These are phyloP conservation scores for Campylorhamphus procurvoides DNA, from an alignment of 2,113 vertebrate genomes.

Conservation along the genomic window DNA sequence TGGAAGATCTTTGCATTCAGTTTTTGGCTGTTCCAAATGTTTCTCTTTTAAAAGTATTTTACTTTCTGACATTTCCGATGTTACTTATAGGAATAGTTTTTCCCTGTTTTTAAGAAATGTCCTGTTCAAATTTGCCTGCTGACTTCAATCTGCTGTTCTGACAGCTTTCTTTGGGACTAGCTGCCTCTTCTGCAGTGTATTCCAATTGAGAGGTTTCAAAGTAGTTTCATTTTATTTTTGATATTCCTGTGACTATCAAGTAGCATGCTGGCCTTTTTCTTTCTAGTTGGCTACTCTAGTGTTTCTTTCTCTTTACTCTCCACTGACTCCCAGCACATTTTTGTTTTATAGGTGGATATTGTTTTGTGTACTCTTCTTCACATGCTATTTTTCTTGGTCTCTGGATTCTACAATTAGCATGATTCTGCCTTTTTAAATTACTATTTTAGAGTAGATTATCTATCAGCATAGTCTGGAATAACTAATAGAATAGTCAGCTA, in stretches of 20 bases:
- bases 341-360: background rate
- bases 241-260: background rate
- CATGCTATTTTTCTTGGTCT: background rate
- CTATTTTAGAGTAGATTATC: background rate
- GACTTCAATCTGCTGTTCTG: background rate
- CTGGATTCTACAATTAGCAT: background rate
- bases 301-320: conserved; percentile 3
- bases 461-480: background rate
- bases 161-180: background rate
- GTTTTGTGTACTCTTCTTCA: background rate
- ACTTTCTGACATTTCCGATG: background rate
- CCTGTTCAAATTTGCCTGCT: background rate
- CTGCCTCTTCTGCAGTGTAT: background rate
- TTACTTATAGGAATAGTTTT: background rate
- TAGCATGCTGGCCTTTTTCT: background rate
- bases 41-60: background rate
- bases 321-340: background rate
- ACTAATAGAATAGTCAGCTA: background rate
- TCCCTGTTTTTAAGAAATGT: background rate
- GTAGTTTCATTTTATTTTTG: background rate
- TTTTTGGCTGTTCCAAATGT: background rate
- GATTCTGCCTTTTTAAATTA: background rate
- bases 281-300: background rate
- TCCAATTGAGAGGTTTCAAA: background rate
- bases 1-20: background rate